Percentiles rank a stretch among this genome's conserved stretches.
phyloP scores from a whole-genome alignment of 2,797 vertebrate genomes.

The Pristis pectinata region DNA sequence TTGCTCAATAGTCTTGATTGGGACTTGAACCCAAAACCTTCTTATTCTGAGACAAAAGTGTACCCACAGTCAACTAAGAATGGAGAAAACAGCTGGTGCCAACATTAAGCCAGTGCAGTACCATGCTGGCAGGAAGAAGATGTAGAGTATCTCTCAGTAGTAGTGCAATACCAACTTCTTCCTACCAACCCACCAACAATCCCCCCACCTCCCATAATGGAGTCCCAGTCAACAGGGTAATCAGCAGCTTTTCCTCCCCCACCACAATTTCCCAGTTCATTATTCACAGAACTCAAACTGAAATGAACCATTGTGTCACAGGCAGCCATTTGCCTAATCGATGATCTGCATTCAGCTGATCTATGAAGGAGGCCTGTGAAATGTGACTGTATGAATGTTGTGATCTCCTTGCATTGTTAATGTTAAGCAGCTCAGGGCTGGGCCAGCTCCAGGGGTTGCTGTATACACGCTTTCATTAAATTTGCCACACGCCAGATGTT shows the following conservation, averaged over 20 bases:
- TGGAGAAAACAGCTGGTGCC: background rate
- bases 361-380: constrained; percentile 65
- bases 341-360: constrained; percentile 68
- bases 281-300: constrained; percentile 26
- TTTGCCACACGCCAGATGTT: constrained; percentile 22
- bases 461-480: constrained; percentile 48
- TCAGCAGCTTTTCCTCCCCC: background rate
- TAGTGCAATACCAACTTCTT: too few species aligned
- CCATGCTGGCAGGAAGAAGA: background rate
- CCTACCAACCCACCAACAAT: background rate
- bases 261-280: constrained; percentile 33
- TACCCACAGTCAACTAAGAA: too few species aligned
- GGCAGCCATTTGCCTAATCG: constrained; percentile 76
- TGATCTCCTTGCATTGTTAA: constrained; percentile 50
- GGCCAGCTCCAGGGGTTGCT: constrained; percentile 65
- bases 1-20: too few species aligned
- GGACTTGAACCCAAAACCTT: too few species aligned
- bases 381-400: constrained; percentile 60
- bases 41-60: too few species aligned
- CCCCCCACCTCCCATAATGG: constrained; percentile 42
- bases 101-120: background rate
- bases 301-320: constrained; percentile 60
- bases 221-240: constrained; percentile 33
- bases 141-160: background rate
- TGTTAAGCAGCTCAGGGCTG: constrained; percentile 54